These are phyloP conservation scores for Pachypanchax playfairii DNA, from an alignment of 2,113 vertebrate species.

Conservation along the genomic window DNA sequence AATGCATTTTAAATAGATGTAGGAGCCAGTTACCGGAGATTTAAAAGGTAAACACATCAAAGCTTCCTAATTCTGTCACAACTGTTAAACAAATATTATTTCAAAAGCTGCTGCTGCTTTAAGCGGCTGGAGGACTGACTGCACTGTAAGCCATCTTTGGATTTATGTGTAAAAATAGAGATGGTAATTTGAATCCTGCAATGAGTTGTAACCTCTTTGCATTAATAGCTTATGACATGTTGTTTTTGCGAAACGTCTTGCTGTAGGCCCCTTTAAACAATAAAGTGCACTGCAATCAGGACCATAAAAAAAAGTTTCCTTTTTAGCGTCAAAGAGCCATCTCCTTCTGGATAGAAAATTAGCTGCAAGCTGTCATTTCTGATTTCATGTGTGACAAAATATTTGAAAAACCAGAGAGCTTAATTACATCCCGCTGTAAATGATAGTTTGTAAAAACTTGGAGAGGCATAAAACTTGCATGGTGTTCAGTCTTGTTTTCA, in stretches of 20 bases:
- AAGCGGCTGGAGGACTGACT: constrained; percentile 29
- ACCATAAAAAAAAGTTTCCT: constrained; percentile 10
- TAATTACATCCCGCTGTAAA: constrained; percentile 23
- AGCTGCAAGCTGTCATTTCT: constrained; percentile 10
- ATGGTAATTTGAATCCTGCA: constrained; percentile 24
- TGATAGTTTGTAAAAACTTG: constrained; percentile 32
- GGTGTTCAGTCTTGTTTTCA: constrained; percentile 48
- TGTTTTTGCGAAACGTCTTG: constrained; percentile 49
- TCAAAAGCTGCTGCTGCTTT: constrained; percentile 32
- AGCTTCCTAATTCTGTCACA: constrained; percentile 58
- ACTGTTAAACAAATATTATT: constrained; percentile 48
- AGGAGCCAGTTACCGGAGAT: constrained; percentile 27
- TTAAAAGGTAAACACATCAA: constrained; percentile 57
- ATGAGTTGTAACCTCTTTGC: constrained; percentile 39
- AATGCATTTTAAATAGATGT: constrained; percentile 32
- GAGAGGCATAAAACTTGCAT: constrained; percentile 14
- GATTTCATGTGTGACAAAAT: constrained; percentile 3
- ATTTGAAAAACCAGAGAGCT: neutral
- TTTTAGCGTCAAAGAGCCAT: constrained; percentile 4
- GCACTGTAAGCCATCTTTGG: constrained; percentile 18
- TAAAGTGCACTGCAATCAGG: constrained; percentile 32
- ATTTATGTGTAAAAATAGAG: constrained; percentile 58
- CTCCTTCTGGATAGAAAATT: constrained; percentile 13
- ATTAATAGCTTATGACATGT: constrained; percentile 57
- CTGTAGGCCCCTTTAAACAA: constrained; percentile 40